Base-by-base conservation (phyloP, 2,888 invertebrate genomes). In the Altica lythri region DNA sequence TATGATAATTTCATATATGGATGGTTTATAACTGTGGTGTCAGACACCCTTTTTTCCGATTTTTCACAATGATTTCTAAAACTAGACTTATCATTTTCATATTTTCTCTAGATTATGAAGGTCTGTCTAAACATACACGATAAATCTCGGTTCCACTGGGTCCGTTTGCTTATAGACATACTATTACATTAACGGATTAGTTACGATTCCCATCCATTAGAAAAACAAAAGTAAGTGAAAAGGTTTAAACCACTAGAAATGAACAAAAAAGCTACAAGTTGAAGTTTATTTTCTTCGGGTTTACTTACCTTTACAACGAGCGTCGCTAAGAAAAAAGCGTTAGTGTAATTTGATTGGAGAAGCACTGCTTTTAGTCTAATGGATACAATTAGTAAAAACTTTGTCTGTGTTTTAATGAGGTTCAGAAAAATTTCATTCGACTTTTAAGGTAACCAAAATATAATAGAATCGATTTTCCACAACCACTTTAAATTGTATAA, bases 321-420 rank as follows among this genome's bases (percentile, higher is more conserved):
- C 27, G 30, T 12, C 30, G 30, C 30, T 4, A 22, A 34, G n/a
- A 34, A 25, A 45, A 45, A 32, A 14, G n/a, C n/a, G 32, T 34
- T 14, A 10, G 22, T 22, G 45, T 45, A 45, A 45, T 45, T 45
- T 45, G 34, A 45, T 34, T 45, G 34, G n/a, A 34, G 19, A 19
- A 22, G 40, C 12, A 34, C 18, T 45, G 45, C 45, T 45, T 45
- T 45, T 34, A 45, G 34, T 19, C 34, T 45, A 45, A 45, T 45
- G 45, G 34, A 22, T 12, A 14, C 14, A 8, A 45, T 45, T 40
- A 40, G 19, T n/a, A 34, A 12, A 34, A 18, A 30, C 5, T 32
- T 44, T 9, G n/a, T n/a, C n/a, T n/a, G n/a, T n/a, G n/a, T n/a
- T n/a, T n/a, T n/a, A n/a, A n/a, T n/a, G n/a, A n/a, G n/a, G n/a